phyloP scores from a whole-genome alignment of 2,797 vertebrate genomes.

The Arrhamphus sclerolepis region DNA sequence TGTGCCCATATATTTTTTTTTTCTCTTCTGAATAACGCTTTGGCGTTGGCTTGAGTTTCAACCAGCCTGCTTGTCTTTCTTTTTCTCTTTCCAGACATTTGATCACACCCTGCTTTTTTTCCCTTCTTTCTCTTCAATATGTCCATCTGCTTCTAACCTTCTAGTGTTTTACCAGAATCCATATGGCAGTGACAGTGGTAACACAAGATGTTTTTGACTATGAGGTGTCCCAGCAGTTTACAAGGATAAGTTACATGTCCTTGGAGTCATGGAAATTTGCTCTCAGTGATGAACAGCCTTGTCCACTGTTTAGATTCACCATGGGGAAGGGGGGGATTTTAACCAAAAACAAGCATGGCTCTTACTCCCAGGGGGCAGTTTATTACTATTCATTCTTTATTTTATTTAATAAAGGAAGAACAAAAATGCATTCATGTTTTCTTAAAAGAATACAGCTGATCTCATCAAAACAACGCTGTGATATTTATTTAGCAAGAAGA shows the following conservation, averaged over 20 bases:
- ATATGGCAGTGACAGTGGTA: slow-evolving; percentile 45
- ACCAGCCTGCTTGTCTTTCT: slow-evolving; percentile 40
- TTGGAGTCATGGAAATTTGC: slow-evolving; percentile 12
- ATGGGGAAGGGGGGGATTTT: too few species aligned
- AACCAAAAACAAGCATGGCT: too few species aligned
- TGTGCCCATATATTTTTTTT: slow-evolving; percentile 42
- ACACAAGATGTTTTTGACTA: slow-evolving; percentile 52
- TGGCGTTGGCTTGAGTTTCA: slow-evolving; percentile 56
- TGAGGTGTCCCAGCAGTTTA: slow-evolving; percentile 23
- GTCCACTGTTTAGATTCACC: slow-evolving; percentile 30
- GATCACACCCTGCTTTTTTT: slow-evolving; percentile 56
- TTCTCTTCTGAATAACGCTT: slow-evolving; percentile 54
- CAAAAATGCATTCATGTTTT: slow-evolving; percentile 9
- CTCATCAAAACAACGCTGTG: slow-evolving; percentile 28
- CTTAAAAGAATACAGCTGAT: slow-evolving; percentile 29
- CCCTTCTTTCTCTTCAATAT: slow-evolving; percentile 20
- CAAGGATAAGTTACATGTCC: slow-evolving; percentile 38
- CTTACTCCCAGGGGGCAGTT: too few species aligned
- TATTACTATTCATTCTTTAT: slow-evolving; percentile 1
- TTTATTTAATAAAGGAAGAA: slow-evolving; percentile 15
- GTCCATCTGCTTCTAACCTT: slow-evolving; percentile 49
- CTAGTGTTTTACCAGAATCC: slow-evolving; percentile 61
- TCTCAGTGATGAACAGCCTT: slow-evolving; percentile 29
- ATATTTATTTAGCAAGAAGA: slow-evolving; percentile 46
- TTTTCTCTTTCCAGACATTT: slow-evolving; percentile 42